A percentile compares a stretch with the other conserved stretches of the same genome.
These are phyloP conservation scores for Malthinus flaveolus DNA, from an alignment of 2,888 invertebrate genomes.

Conservation along the genomic window DNA sequence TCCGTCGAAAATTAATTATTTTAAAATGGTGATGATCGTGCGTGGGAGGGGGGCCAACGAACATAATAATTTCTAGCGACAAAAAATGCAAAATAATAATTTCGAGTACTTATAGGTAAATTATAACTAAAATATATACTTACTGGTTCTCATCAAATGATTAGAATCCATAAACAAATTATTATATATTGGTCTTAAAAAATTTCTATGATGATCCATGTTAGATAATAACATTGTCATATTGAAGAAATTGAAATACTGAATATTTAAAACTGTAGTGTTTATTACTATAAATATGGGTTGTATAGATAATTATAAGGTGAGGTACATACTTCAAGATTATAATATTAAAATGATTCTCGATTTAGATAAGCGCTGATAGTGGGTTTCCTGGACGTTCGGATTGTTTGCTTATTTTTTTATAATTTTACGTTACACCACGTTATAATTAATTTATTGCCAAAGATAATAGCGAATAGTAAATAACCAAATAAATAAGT, in stretches of 20 bases:
- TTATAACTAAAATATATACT: slow-evolving; percentile 4
- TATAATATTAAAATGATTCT: slow-evolving; percentile 34
- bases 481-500: slow-evolving; percentile 44
- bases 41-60: background rate
- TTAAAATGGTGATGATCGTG: background rate
- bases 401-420: slow-evolving; percentile 7
- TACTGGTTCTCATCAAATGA: slow-evolving; percentile 11
- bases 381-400: slow-evolving; percentile 17
- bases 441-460: slow-evolving; percentile 19
- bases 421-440: background rate
- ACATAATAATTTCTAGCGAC: background rate
- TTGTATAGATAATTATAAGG: slow-evolving; percentile 49
- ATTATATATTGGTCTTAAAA: slow-evolving; percentile 38
- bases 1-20: no score
- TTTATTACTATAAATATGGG: slow-evolving; percentile 51
- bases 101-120: background rate
- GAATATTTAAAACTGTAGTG: slow-evolving; percentile 53
- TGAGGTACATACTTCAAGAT: slow-evolving; percentile 39
- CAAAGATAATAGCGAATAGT: slow-evolving; percentile 37
- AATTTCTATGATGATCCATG: slow-evolving; percentile 40
- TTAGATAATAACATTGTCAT: slow-evolving; percentile 50
- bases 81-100: background rate
- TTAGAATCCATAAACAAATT: slow-evolving; percentile 22
- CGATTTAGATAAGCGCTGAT: slow-evolving; percentile 27
- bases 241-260: slow-evolving; percentile 48